These are phyloP conservation scores for Cephalopholis sonnerati DNA, from an alignment of 2,113 vertebrate species.

Conservation along the genomic window DNA sequence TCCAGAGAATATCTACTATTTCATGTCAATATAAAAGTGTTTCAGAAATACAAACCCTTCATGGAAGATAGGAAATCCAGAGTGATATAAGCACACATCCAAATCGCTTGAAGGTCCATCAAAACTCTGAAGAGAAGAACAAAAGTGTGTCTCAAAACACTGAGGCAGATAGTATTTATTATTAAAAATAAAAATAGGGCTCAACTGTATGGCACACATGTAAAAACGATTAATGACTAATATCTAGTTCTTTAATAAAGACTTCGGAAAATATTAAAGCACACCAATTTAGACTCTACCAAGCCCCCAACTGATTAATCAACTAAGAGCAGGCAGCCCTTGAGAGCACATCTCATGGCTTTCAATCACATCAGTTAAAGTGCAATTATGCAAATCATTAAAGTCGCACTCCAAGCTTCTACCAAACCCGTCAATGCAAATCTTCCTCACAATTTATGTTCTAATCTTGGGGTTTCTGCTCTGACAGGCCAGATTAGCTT, in stretches of 20 bases:
- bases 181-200: background rate
- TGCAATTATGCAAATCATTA: slow-evolving; percentile 62
- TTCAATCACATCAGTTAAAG: slow-evolving; percentile 59
- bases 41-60: slow-evolving; percentile 89
- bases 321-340: slow-evolving; percentile 22
- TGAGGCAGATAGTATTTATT: background rate
- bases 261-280: background rate
- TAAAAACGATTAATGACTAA: background rate
- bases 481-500: slow-evolving; percentile 39
- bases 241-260: background rate
- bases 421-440: slow-evolving; percentile 38
- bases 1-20: background rate
- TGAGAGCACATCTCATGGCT: slow-evolving; percentile 32
- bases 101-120: slow-evolving; percentile 88
- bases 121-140: slow-evolving; percentile 84
- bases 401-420: slow-evolving; percentile 33
- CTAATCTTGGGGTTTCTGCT: slow-evolving; percentile 46
- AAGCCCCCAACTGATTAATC: slow-evolving; percentile 31
- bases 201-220: background rate
- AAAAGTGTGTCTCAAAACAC: slow-evolving; percentile 1
- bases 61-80: slow-evolving; percentile 95
- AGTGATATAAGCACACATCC: slow-evolving; percentile 91
- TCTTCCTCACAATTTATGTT: slow-evolving; percentile 42
- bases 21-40: background rate
- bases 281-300: background rate